Evolutionary conservation across 2,888 invertebrate species (phyloP).

Genomic region (Rotaria socialis): DNA sequence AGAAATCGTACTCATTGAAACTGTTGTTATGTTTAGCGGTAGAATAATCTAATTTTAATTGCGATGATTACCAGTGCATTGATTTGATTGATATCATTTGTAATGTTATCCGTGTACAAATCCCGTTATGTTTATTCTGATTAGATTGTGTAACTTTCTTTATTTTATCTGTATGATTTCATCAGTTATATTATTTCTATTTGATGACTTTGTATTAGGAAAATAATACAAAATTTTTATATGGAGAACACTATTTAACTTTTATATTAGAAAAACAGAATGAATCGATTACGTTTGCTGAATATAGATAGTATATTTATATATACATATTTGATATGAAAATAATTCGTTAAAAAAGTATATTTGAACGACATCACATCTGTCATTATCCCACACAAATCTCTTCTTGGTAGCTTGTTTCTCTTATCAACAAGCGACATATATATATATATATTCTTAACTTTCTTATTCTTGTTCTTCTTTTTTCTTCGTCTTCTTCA

Average conservation of each 20-base stretch:
- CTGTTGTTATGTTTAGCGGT: neutral
- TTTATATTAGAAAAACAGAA: neutral
- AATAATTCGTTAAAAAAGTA: constrained; percentile 1
- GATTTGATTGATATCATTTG: neutral
- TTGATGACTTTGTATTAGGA: neutral
- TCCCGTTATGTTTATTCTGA: neutral
- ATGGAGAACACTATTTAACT: neutral
- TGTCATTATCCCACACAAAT: constrained; percentile 29
- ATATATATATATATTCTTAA: constrained; percentile 23
- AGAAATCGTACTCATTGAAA: neutral
- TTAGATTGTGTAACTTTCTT: neutral
- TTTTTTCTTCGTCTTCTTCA: neutral
- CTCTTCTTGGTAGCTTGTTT: constrained; percentile 12
- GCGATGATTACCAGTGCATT: neutral
- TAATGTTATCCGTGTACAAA: neutral
- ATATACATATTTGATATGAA: neutral
- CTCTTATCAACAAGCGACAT: constrained; percentile 26
- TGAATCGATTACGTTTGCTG: neutral
- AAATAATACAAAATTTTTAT: neutral
- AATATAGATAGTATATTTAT: neutral
- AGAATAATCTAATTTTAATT: neutral
- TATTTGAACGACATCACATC: constrained; percentile 27
- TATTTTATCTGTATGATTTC: neutral
- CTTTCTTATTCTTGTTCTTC: constrained; percentile 17
- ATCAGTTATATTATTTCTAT: neutral